Percentiles rank a stretch among this genome's conserved stretches.
Evolutionary conservation across 2,113 vertebrate genomes (phyloP).

Genomic region (Catharus bicknelli): DNA sequence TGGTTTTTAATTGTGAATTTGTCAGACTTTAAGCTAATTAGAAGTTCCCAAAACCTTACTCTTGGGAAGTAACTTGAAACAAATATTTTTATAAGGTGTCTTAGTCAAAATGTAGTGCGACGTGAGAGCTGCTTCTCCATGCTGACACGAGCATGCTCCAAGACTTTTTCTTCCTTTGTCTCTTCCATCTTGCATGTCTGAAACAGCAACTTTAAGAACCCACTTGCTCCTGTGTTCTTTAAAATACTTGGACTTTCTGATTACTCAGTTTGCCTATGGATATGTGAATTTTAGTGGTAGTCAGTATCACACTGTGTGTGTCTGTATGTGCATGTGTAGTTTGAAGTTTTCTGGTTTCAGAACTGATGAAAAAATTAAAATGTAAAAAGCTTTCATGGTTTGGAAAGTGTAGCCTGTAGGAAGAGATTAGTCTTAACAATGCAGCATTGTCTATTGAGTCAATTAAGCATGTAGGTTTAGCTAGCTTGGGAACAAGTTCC

Average conservation of each 20-base stretch:
- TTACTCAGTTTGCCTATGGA: background rate
- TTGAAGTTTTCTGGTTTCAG: background rate
- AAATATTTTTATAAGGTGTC: background rate
- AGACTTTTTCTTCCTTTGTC: background rate
- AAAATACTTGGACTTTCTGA: background rate
- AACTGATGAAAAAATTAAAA: background rate
- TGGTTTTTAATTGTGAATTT: background rate
- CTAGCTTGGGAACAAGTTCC: conserved; percentile 72
- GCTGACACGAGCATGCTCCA: background rate
- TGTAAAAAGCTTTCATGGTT: conserved; percentile 38
- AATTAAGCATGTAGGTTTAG: conserved; percentile 79
- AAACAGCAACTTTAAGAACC: background rate
- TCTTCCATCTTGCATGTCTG: background rate
- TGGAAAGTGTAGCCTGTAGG: conserved; percentile 65
- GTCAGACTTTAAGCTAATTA: background rate
- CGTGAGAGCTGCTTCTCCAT: background rate
- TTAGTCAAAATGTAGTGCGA: background rate
- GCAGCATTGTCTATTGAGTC: conserved; percentile 72
- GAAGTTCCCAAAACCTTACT: background rate
- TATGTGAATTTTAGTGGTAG: background rate
- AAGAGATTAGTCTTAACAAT: conserved; percentile 73
- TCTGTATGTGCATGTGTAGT: background rate
- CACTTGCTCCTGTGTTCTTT: background rate
- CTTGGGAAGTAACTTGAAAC: background rate
- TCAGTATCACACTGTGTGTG: background rate